These are phyloP conservation scores for Andrena bucephala DNA, from an alignment of 2,888 invertebrate species.

Conservation along the genomic window DNA sequence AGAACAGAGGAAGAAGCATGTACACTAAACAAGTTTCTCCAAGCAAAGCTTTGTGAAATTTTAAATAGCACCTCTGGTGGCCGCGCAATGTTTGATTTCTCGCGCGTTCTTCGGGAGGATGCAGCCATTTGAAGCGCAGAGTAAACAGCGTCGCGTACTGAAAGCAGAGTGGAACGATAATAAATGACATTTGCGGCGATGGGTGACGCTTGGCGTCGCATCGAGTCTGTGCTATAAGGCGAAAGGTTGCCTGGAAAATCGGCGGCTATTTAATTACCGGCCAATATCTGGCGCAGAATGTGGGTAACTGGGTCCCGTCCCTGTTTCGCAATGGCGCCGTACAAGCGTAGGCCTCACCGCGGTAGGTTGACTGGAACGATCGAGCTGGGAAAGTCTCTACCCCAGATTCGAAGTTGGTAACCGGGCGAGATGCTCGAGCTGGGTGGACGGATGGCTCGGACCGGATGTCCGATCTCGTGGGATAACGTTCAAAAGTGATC, in stretches of 20 bases:
- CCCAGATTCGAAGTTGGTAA: constrained; percentile 65
- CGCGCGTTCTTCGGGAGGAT: background rate
- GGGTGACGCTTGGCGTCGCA: background rate
- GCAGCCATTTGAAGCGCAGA: background rate
- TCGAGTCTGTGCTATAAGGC: constrained; percentile 20
- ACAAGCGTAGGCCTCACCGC: constrained; percentile 67
- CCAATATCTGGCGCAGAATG: constrained; percentile 71
- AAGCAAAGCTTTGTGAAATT: background rate
- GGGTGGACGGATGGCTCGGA: constrained; percentile 13
- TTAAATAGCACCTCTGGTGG: background rate
- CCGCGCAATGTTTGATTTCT: constrained; percentile 1
- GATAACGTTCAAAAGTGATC: constrained; percentile 34
- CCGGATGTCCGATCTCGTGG: constrained; percentile 37
- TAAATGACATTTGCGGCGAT: constrained; percentile 43
- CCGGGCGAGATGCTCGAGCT: constrained; percentile 52
- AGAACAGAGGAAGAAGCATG: too few species aligned
- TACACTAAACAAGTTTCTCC: too few species aligned
- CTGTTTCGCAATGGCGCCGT: constrained; percentile 70
- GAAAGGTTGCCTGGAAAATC: constrained; percentile 55
- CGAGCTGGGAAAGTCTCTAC: constrained; percentile 71
- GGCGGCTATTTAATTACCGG: constrained; percentile 69
- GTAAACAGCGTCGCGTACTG: background rate
- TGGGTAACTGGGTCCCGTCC: constrained; percentile 78
- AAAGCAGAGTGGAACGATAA: constrained; percentile 17
- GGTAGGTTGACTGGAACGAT: constrained; percentile 73